These are phyloP conservation scores for Lasiommata megera DNA, from an alignment of 2,888 invertebrate genomes.

Conservation along the genomic window DNA sequence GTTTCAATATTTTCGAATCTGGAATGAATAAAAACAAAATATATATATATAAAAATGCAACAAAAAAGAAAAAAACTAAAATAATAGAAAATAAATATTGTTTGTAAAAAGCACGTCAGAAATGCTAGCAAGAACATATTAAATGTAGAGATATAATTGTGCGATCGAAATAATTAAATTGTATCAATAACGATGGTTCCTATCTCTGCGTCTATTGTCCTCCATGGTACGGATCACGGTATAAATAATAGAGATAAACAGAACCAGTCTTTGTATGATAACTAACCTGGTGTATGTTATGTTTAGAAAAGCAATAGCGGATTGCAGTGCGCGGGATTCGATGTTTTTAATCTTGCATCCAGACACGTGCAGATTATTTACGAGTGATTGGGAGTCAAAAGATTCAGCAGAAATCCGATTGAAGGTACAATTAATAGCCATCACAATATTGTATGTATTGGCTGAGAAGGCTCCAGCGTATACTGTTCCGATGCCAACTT, in stretches of 20 bases:
- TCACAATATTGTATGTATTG: constrained; percentile 83
- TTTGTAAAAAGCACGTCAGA: not conserved
- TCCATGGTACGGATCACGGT: not conserved
- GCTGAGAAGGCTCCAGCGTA: constrained; percentile 85
- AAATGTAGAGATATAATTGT: too few species aligned
- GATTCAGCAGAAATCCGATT: constrained; percentile 83
- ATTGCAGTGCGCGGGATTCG: constrained; percentile 79
- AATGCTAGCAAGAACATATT: too few species aligned
- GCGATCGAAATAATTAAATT: too few species aligned
- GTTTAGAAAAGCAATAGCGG: constrained; percentile 83
- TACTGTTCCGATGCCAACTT: constrained; percentile 76
- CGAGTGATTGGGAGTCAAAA: constrained; percentile 82
- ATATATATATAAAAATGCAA: not conserved
- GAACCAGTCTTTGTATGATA: not conserved
- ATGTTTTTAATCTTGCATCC: constrained; percentile 81
- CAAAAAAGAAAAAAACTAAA: not conserved
- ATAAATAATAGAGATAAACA: not conserved
- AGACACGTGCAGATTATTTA: constrained; percentile 81
- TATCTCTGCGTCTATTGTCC: too few species aligned
- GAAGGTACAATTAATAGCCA: constrained; percentile 83
- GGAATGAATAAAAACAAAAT: constrained; percentile 47
- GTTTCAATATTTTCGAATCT: constrained; percentile 83
- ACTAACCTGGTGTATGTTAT: constrained; percentile 83
- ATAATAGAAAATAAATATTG: constrained; percentile 15
- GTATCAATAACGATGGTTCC: too few species aligned